Base-by-base conservation (phyloP, 92 coral and sea anemone species). In the Phenganax marumi region DNA sequence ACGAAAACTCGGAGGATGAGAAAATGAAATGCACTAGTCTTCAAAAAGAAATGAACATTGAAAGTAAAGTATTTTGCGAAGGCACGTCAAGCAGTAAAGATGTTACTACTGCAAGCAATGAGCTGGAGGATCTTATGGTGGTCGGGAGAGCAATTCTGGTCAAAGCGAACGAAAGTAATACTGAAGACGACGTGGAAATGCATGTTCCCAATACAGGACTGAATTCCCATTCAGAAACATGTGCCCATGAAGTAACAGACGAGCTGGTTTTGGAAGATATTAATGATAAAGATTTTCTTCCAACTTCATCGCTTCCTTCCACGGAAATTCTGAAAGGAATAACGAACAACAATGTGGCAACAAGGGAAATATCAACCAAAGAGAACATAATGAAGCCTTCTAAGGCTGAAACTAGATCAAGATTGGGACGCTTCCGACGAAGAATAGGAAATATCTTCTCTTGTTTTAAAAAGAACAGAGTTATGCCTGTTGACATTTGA, bases 201-300 rank as follows among this genome's bases (percentile, higher is more conserved):
- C 65, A 10, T 19, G 25, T 8, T 17, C 78, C 16, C 47, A 9
- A 12, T 2, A 57, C 52, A 52, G 79, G 11, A 52, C 49, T 18
- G 43, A 23, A 17, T 5, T 74, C 79, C 57, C 52, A 52, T 8
- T 52, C 46, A 9, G 81, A 76, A 76, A 76, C 68, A 25, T 17
- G 22, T 16, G 21, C 60, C 22, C 58, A 17, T 56, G 17, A 22
- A 43, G 81, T 26, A 12, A 49, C 25, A 21, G 81, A 55, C 50
- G 81, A 76, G 64, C 8, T 76, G 12, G 69, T 76, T 17, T 19
- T 76, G 13, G 81, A 76, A 33, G 81, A 76, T 39, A 23, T 76
- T 11, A 55, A 62, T n/a, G 81, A 76, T 16, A 76, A 76, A 55
- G 81, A 76, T 21, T 48, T 55, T 33, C 68, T 76, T 54, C 81